Percentiles rank a stretch among this genome's conserved stretches.
Conservation (phyloP, 1,140 invertebrate genomes). For the Vollenhovia emeryi region DNA sequence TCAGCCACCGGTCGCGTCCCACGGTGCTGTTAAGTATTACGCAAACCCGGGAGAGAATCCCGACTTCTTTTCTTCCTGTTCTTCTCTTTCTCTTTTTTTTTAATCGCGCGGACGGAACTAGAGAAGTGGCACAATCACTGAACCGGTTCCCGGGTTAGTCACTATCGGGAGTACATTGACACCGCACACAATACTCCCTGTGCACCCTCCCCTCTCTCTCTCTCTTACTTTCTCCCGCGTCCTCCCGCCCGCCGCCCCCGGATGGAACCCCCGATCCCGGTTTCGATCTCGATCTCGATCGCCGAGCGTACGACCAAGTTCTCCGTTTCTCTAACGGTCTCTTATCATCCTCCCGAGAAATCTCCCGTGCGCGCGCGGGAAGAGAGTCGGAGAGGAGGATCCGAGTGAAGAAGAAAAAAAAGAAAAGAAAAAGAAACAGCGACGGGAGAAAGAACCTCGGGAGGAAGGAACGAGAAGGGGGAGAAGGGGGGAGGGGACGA, state of each 20-base stretch:
- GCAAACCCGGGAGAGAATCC: conserved; percentile 4
- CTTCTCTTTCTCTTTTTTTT: neutral
- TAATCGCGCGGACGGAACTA: conserved; percentile 37
- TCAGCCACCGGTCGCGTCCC: neutral
- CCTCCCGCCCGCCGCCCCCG: conserved; percentile 14
- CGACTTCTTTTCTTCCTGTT: neutral
- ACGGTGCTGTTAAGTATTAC: neutral
- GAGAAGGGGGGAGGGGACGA: neutral
- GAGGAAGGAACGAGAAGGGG: neutral
- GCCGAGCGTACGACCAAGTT: neutral
- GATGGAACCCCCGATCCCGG: conserved; percentile 25
- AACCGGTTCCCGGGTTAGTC: conserved; percentile 46
- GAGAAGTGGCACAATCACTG: conserved; percentile 39
- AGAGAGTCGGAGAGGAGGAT: neutral
- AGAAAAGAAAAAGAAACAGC: neutral
- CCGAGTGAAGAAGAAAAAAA: neutral
- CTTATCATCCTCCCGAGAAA: conserved; percentile 10
- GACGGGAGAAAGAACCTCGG: neutral
- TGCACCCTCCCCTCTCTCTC: conserved; percentile 35
- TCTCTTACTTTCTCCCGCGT: conserved; percentile 61
- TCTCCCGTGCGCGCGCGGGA: neutral
- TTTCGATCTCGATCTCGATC: conserved; percentile 18
- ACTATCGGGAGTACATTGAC: conserved; percentile 52
- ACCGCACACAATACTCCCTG: conserved; percentile 36
- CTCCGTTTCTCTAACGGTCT: conserved; percentile 15